phyloP scores from a whole-genome alignment of 2,113 vertebrate genomes.

The Callipepla californica region DNA sequence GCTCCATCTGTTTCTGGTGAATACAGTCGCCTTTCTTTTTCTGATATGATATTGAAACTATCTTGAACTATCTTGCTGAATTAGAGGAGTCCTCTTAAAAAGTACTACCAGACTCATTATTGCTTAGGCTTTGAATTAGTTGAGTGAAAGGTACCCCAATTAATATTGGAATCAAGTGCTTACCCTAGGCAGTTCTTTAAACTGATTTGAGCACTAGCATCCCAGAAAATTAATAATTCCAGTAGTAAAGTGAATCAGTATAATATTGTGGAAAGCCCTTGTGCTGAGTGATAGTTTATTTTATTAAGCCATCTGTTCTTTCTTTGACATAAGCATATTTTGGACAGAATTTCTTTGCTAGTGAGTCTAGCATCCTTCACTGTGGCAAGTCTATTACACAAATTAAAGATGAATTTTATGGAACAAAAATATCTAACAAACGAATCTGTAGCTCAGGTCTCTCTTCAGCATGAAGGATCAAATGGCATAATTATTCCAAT shows the following conservation, averaged over 20 bases:
- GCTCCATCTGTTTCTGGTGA: not conserved
- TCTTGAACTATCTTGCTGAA: not conserved
- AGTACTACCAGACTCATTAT: not conserved
- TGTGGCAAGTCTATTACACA: not conserved
- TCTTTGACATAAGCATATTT: not conserved
- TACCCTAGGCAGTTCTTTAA: not conserved
- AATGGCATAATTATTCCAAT: not conserved
- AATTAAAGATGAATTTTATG: constrained; percentile 37
- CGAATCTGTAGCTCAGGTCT: not conserved
- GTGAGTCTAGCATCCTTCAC: not conserved
- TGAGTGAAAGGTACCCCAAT: not conserved
- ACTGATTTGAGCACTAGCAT: not conserved
- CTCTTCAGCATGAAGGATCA: not conserved
- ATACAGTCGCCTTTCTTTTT: not conserved
- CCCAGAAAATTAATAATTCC: constrained; percentile 20
- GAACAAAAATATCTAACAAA: not conserved
- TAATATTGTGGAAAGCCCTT: not conserved
- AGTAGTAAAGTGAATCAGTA: not conserved
- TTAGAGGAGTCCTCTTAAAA: not conserved
- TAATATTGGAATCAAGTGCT: not conserved
- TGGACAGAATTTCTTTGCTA: not conserved
- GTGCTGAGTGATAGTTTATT: not conserved
- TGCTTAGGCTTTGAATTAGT: not conserved
- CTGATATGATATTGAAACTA: not conserved
- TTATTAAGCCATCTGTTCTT: constrained; percentile 44